Conservation (phyloP, 2,797 vertebrate species). For the Morelia viridis region DNA sequence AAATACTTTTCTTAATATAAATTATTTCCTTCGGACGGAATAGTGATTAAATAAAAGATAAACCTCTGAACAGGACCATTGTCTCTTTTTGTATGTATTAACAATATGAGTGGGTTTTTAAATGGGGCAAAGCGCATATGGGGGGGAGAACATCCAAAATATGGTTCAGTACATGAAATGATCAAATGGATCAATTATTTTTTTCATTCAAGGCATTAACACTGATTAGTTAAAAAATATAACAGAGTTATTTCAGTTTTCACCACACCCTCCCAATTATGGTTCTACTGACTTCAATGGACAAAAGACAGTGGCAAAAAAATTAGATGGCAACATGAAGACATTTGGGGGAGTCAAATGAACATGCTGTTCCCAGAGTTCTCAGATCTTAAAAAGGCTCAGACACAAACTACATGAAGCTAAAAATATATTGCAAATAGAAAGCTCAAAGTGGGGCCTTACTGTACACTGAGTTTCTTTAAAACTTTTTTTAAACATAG, state of each 20-base stretch:
- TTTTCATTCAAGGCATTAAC: neutral
- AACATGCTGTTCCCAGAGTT: neutral
- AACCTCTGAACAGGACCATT: neutral
- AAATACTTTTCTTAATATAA: neutral
- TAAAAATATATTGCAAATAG: neutral
- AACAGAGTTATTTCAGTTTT: neutral
- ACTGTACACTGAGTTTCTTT: neutral
- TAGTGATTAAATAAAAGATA: neutral
- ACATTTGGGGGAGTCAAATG: neutral
- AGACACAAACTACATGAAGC: neutral
- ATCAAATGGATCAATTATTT: neutral
- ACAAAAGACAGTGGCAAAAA: neutral
- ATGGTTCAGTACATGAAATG: neutral
- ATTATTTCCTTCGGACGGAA: neutral
- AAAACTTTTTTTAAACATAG: neutral
- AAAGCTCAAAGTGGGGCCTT: neutral
- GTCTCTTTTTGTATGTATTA: neutral
- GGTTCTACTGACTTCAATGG: neutral
- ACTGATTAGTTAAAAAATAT: neutral
- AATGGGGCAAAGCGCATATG: neutral
- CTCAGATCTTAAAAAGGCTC: neutral
- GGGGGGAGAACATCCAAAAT: neutral
- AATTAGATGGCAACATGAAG: neutral
- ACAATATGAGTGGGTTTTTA: neutral
- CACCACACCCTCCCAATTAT: neutral